phyloP scores from a whole-genome alignment of 2,113 vertebrate species.

The Sterrhoptilus dennistouni region DNA sequence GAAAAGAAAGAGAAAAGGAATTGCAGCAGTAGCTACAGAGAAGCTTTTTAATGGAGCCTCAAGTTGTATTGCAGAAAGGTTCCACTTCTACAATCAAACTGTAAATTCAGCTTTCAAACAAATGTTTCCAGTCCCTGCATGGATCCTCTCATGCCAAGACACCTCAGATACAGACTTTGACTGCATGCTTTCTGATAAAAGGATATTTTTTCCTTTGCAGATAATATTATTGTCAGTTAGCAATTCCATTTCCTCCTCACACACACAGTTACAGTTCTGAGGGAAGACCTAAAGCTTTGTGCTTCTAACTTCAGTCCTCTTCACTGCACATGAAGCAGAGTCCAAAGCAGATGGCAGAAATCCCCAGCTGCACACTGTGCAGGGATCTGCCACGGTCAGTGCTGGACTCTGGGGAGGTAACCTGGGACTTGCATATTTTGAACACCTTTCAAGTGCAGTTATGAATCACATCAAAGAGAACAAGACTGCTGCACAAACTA shows the following conservation, averaged over 20 bases:
- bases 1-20: neutral
- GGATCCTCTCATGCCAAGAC: neutral
- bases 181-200: neutral
- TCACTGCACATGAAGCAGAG: fast-evolving
- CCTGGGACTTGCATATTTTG: neutral
- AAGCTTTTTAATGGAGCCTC: neutral
- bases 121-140: neutral
- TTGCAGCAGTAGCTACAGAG: neutral
- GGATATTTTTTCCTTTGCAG: neutral
- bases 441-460: neutral
- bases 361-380: fast-evolving
- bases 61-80: neutral
- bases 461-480: neutral
- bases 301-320: neutral
- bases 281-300: neutral
- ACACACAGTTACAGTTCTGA: fast-evolving
- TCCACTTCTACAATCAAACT: neutral
- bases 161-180: neutral
- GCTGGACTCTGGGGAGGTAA: neutral
- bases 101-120: neutral
- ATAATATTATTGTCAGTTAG: neutral
- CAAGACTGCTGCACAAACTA: neutral
- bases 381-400: neutral
- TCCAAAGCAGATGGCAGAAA: neutral
- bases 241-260: neutral